Percentiles rank a stretch among this genome's conserved stretches.
phyloP scores from a whole-genome alignment of 2,888 invertebrate species.

The Archips xylosteana region DNA sequence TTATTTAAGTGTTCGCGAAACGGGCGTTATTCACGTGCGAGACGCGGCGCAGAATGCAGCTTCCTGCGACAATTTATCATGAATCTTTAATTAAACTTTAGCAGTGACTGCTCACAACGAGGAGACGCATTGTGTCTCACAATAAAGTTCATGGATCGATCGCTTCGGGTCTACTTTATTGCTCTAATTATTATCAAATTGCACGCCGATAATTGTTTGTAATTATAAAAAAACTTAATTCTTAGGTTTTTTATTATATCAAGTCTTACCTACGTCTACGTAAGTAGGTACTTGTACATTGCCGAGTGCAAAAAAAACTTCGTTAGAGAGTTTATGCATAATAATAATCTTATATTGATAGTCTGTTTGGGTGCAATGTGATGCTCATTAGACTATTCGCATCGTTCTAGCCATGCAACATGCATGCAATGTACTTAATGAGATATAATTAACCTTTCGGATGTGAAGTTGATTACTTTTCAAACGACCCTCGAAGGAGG shows the following conservation, averaged over 20 bases:
- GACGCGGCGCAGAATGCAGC: conserved; percentile 77
- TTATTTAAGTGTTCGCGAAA: conserved; percentile 79
- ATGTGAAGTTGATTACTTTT: too few species aligned
- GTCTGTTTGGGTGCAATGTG: too few species aligned
- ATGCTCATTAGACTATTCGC: too few species aligned
- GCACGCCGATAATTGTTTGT: neutral
- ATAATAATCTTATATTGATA: too few species aligned
- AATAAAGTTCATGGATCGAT: conserved; percentile 58
- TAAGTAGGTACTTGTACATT: too few species aligned
- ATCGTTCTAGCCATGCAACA: too few species aligned
- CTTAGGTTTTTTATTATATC: neutral
- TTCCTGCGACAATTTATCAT: conserved; percentile 84
- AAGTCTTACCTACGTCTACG: neutral
- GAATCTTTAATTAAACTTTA: conserved; percentile 85
- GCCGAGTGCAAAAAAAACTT: too few species aligned
- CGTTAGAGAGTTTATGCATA: too few species aligned
- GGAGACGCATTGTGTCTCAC: conserved; percentile 71
- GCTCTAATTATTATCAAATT: conserved; percentile 22
- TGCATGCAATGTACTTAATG: too few species aligned
- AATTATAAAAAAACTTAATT: neutral
- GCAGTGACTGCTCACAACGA: conserved; percentile 69
- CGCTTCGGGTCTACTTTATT: conserved; percentile 44
- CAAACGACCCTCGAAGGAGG: too few species aligned
- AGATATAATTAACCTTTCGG: too few species aligned
- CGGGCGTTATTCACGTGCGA: conserved; percentile 79